Evolutionary conservation across 2,797 vertebrate genomes (phyloP).

Genomic region (Aplochiton taeniatus): DNA sequence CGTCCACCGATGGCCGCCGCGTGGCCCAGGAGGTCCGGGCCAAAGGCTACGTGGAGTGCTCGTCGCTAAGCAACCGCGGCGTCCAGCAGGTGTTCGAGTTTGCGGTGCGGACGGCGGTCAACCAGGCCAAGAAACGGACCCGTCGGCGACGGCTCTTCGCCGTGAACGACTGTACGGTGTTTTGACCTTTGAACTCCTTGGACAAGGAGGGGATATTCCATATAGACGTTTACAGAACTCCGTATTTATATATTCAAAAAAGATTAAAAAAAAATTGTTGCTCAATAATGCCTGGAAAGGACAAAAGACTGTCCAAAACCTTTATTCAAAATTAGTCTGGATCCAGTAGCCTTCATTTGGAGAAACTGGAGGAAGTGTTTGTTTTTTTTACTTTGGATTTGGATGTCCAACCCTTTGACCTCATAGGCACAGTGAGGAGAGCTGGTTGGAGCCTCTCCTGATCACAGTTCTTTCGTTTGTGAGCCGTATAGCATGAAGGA

Average conservation of each 20-base stretch:
- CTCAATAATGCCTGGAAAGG: too few species aligned
- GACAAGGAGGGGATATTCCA: not conserved
- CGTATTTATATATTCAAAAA: too few species aligned
- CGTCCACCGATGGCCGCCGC: slow-evolving; percentile 79
- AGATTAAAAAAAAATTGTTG: too few species aligned
- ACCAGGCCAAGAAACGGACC: slow-evolving; percentile 79
- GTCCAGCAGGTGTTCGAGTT: slow-evolving; percentile 96
- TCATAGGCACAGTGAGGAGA: too few species aligned
- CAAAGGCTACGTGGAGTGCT: slow-evolving; percentile 95
- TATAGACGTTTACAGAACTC: not conserved
- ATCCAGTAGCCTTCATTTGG: not conserved
- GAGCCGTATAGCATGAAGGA: too few species aligned
- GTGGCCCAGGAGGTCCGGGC: slow-evolving; percentile 88
- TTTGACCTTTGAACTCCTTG: slow-evolving; percentile 60
- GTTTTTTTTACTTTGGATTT: too few species aligned
- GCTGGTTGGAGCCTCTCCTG: too few species aligned
- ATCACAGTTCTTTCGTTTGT: too few species aligned
- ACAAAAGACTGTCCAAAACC: too few species aligned
- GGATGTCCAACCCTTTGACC: too few species aligned
- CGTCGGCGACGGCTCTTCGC: slow-evolving; percentile 83
- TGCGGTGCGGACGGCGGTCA: slow-evolving; percentile 87
- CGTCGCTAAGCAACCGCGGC: slow-evolving; percentile 88
- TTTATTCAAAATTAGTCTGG: too few species aligned
- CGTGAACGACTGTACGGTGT: slow-evolving; percentile 87
- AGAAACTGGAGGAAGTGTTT: too few species aligned